Percentiles rank a stretch among this genome's conserved stretches.
Conservation (phyloP, 2,113 vertebrate genomes). For the Myiozetetes cayanensis region DNA sequence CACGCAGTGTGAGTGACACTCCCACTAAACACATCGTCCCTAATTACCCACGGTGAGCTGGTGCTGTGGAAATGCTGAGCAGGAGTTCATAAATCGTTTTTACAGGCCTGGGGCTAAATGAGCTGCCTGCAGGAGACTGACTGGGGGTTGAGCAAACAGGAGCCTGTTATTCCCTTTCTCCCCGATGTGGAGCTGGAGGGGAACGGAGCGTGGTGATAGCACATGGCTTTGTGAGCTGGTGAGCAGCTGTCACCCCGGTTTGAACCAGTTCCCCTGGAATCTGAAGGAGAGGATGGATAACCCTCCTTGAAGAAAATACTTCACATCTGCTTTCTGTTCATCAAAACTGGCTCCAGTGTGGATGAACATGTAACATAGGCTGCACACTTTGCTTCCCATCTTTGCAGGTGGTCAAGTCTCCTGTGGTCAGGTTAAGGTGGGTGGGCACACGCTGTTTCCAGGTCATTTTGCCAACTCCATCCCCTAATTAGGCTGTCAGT, state of each 20-base stretch:
- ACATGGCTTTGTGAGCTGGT: not conserved
- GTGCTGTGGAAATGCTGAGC: not conserved
- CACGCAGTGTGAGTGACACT: not conserved
- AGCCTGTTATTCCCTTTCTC: not conserved
- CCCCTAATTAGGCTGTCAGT: not conserved
- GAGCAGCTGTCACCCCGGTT: not conserved
- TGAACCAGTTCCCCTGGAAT: not conserved
- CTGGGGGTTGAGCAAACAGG: not conserved
- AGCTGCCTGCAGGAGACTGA: not conserved
- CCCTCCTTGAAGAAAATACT: not conserved
- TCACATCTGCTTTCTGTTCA: not conserved
- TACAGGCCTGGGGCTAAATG: not conserved
- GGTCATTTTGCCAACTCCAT: not conserved
- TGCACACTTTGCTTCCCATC: not conserved
- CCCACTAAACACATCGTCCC: not conserved
- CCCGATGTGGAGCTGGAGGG: not conserved
- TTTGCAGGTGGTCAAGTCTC: not conserved
- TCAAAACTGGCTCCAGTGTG: not conserved
- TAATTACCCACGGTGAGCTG: not conserved
- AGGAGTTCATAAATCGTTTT: not conserved
- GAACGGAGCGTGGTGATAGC: not conserved
- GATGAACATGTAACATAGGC: rapidly evolving
- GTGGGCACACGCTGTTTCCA: not conserved
- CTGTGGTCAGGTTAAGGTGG: not conserved
- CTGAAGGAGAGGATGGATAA: not conserved